Conservation (phyloP, 2,797 vertebrate species). For the Falco concolor region DNA sequence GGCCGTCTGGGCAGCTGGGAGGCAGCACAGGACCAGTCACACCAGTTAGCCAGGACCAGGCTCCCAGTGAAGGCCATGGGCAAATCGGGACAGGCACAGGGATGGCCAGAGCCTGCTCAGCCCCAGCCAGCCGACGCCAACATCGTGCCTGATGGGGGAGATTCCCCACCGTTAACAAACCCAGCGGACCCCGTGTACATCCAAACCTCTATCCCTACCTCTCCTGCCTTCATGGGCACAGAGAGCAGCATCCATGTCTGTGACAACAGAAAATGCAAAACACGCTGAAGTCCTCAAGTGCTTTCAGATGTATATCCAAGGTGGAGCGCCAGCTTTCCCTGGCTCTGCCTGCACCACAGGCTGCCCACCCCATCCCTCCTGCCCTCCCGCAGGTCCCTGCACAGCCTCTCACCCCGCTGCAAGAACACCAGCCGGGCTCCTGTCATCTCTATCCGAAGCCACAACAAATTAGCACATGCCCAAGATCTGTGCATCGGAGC, state of each 20-base stretch:
- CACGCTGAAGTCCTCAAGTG: rapidly evolving
- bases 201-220: neutral
- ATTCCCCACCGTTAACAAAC: neutral
- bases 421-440: neutral
- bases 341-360: neutral
- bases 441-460: neutral
- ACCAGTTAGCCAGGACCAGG: neutral
- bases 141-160: rapidly evolving
- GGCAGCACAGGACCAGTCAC: neutral
- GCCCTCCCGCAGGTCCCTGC: neutral
- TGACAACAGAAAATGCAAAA: neutral
- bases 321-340: neutral
- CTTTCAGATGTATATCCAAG: neutral
- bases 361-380: neutral
- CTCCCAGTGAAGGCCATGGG: rapidly evolving
- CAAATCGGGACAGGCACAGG: neutral
- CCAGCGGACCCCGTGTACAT: rapidly evolving
- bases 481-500: neutral
- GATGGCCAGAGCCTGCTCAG: neutral
- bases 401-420: neutral
- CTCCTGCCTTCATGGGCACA: neutral
- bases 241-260: rapidly evolving
- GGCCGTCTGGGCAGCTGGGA: neutral
- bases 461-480: conserved; percentile 16
- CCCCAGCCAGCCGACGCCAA: neutral